Evolutionary conservation across 53 echinoderm and acorn worm genomes (phyloP).

Genomic region (Hippasteria phrygiana): DNA sequence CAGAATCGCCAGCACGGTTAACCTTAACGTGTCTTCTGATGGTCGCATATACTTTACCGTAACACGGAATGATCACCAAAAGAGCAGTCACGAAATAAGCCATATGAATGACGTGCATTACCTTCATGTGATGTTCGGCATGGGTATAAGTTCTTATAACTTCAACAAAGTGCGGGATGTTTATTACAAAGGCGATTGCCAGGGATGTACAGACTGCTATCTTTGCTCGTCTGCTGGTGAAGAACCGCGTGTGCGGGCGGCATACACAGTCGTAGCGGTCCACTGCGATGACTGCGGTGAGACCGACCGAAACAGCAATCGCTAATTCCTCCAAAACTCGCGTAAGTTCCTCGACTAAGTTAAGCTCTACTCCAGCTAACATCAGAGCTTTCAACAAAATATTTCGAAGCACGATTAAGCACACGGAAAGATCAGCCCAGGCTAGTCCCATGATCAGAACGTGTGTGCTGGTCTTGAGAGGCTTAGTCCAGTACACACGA

Average conservation of each 20-base stretch:
- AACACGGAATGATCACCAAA: slow-evolving; percentile 9
- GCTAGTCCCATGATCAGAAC: slow-evolving; percentile 29
- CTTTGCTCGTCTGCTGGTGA: slow-evolving; percentile 15
- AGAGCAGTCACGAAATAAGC: slow-evolving; percentile 13
- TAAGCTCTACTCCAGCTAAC: not conserved
- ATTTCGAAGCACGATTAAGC: not conserved
- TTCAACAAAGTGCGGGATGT: slow-evolving; percentile 14
- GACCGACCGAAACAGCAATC: not conserved
- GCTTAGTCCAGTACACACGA: slow-evolving; percentile 52
- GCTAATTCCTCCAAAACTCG: not conserved
- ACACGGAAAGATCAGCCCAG: slow-evolving; percentile 5
- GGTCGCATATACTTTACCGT: slow-evolving; percentile 34
- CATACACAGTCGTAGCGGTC: slow-evolving; percentile 58
- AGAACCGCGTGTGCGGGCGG: slow-evolving; percentile 27
- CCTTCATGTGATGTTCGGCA: not conserved
- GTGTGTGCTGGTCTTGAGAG: slow-evolving; percentile 56
- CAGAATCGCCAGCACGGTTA: not conserved
- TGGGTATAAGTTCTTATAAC: not conserved
- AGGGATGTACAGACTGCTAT: not conserved
- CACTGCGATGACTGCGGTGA: slow-evolving; percentile 24
- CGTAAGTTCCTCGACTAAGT: not conserved
- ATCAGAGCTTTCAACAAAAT: not conserved
- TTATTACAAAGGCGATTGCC: not conserved
- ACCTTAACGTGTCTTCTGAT: slow-evolving; percentile 31
- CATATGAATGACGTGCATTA: not conserved